A percentile compares a stretch with the other conserved stretches of the same genome.
Evolutionary conservation across 2,888 invertebrate species (phyloP).

Genomic region (Synanthedon tipuliformis): DNA sequence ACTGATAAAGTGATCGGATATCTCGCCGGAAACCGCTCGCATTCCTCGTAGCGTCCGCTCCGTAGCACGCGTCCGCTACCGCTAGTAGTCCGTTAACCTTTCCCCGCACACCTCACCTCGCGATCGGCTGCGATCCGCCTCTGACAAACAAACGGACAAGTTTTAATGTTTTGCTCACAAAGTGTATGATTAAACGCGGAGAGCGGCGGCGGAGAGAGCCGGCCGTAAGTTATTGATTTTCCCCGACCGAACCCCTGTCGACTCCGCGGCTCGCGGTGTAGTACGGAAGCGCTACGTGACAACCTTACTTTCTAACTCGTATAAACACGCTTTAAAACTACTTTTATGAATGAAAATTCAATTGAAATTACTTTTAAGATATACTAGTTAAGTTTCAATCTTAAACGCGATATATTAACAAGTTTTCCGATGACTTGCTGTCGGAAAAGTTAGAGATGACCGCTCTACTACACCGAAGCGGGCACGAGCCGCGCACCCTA

Average conservation of each 20-base stretch:
- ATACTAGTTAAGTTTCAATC: slow-evolving; percentile 25
- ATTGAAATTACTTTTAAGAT: slow-evolving; percentile 29
- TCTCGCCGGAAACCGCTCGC: slow-evolving; percentile 24
- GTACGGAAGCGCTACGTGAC: slow-evolving; percentile 34
- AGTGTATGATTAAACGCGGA: slow-evolving; percentile 71
- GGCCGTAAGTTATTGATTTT: slow-evolving; percentile 72
- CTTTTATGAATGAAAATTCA: slow-evolving; percentile 20
- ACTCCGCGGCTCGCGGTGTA: slow-evolving; percentile 54
- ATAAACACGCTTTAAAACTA: slow-evolving; percentile 29
- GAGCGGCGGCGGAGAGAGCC: slow-evolving; percentile 68
- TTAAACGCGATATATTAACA: slow-evolving; percentile 27
- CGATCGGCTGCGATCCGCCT: slow-evolving; percentile 45
- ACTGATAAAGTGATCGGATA: slow-evolving; percentile 42
- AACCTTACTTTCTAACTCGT: slow-evolving; percentile 37
- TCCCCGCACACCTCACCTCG: slow-evolving; percentile 11
- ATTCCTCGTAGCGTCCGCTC: slow-evolving; percentile 27
- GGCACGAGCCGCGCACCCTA: slow-evolving; percentile 58
- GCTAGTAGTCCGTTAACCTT: slow-evolving; percentile 1
- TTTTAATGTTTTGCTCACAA: slow-evolving; percentile 71
- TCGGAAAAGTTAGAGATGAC: slow-evolving; percentile 58
- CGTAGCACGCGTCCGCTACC: slow-evolving; percentile 16
- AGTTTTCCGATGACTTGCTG: slow-evolving; percentile 46
- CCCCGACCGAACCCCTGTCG: slow-evolving; percentile 64
- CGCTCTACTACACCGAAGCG: slow-evolving; percentile 46
- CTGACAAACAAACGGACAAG: slow-evolving; percentile 69